phyloP scores from a whole-genome alignment of 2,888 invertebrate species.

The Teleogryllus oceanicus region DNA sequence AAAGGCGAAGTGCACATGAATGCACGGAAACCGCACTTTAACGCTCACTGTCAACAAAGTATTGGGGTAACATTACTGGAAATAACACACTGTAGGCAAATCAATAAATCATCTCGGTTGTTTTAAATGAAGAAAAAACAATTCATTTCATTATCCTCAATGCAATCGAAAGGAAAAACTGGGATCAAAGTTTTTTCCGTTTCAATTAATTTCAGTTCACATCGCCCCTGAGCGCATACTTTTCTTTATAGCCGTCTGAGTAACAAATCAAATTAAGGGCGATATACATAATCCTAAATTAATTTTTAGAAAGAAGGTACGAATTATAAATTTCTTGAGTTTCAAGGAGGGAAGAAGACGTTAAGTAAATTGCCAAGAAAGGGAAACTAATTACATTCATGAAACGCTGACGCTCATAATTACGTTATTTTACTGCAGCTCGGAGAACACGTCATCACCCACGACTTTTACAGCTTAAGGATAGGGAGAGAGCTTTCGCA shows the following conservation, averaged over 20 bases:
- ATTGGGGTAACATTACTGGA: too few relatives aligned
- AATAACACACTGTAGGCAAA: too few relatives aligned
- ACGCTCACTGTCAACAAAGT: too few relatives aligned
- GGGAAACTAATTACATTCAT: slow-evolving; percentile 2
- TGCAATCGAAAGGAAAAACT: background rate
- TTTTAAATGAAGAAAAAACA: background rate
- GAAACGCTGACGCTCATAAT: background rate
- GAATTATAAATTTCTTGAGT: slow-evolving; percentile 7
- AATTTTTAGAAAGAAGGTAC: slow-evolving; percentile 9
- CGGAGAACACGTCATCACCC: too few relatives aligned
- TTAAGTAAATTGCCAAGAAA: slow-evolving; percentile 9
- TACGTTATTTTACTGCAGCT: background rate
- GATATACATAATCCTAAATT: slow-evolving; percentile 18
- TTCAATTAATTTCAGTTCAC: background rate
- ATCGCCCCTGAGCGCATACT: background rate
- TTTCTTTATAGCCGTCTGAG: background rate
- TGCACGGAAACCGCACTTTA: too few relatives aligned
- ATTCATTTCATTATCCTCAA: background rate
- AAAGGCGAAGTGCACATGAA: too few relatives aligned
- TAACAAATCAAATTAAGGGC: slow-evolving; percentile 18
- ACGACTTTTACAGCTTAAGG: too few relatives aligned
- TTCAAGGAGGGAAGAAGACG: slow-evolving; percentile 11
- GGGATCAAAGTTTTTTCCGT: background rate
- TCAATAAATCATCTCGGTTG: background rate
- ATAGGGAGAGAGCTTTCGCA: too few relatives aligned